Evolutionary conservation across 2,113 vertebrate genomes (phyloP).

Genomic region (Indicator maculatus): DNA sequence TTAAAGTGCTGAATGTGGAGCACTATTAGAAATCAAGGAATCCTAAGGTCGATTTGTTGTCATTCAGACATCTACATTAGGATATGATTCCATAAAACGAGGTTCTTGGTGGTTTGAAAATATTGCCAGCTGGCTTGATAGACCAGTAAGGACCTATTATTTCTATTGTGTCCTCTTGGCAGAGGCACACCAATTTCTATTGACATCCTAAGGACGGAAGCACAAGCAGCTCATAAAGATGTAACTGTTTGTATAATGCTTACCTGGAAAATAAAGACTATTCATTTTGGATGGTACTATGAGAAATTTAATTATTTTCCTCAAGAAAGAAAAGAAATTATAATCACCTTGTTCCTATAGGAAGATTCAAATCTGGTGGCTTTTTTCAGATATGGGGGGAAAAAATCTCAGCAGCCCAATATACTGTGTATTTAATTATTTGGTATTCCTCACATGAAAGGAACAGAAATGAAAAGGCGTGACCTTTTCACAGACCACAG

Average conservation of each 20-base stretch:
- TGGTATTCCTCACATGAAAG: slow-evolving; percentile 61
- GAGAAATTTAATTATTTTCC: slow-evolving; percentile 20
- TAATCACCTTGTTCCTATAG: not conserved
- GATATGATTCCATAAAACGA: not conserved
- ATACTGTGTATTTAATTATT: slow-evolving; percentile 49
- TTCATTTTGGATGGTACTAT: not conserved
- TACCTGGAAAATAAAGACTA: not conserved
- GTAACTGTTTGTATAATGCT: not conserved
- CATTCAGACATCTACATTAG: not conserved
- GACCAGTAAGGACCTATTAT: not conserved
- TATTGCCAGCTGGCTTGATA: not conserved
- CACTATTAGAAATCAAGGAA: not conserved
- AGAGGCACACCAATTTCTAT: not conserved
- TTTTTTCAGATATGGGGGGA: not conserved
- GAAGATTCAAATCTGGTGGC: not conserved
- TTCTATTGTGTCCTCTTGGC: not conserved
- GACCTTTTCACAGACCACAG: slow-evolving; percentile 58
- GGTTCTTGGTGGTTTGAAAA: not conserved
- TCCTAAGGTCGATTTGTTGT: not conserved
- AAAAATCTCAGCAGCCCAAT: slow-evolving; percentile 8
- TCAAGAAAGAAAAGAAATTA: slow-evolving; percentile 8
- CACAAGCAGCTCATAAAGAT: not conserved
- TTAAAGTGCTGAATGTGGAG: not conserved
- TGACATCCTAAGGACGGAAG: not conserved
- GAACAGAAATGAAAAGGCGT: slow-evolving; percentile 55